Evolutionary conservation across 2,797 vertebrate species (phyloP), one percentile per base, ranked within the genome.

Genomic region (Cyclopterus lumpus): DNA sequence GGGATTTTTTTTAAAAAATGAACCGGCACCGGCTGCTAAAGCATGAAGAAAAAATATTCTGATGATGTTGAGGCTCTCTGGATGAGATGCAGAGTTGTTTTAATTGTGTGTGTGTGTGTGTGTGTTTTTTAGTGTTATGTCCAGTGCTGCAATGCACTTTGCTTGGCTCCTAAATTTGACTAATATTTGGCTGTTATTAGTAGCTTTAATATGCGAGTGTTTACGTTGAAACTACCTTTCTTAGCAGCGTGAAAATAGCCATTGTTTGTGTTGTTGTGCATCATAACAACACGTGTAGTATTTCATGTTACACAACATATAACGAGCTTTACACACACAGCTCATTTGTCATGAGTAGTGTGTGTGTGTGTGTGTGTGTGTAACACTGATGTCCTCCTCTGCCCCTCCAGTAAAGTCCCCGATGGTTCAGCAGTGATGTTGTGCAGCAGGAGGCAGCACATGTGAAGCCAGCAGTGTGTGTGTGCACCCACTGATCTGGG

Each of bases 381-480:
- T 61, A 11, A 51, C 38, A 32, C 46, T 78, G 58, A 59, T 3
- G 11, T 20, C 40, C 38, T 79, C 40, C 30, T 85, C 51, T 83
- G 57, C 85, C 34, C 57, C 64, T 63, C 20, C 71, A 86, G 89
- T 91, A 62, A 87, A 75, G 36, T 5, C 58, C 38, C 53, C 1
- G 61, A 20, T 1, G 26, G 30, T 34, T 38, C 61, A 55, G 55
- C 73, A 4, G 67, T 34, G 74, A 49, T 0, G 48, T 16, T 1
- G 12, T 15, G 48, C 71, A 20, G 78, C 62, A 51, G 63, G 26
- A 38, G 5, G 76, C 55, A n/a, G 66, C 69, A 83, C 34, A 51
- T 65, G 12, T 58, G 48, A 62, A 61, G 67, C 72, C 68, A 49
- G 49, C 53, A 5, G 73, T 38, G 24, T 54, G 44, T 14, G 36